Evolutionary conservation across 2,888 invertebrate genomes (phyloP), one percentile per base, ranked within the genome.

Genomic region (Diarsia rubi): DNA sequence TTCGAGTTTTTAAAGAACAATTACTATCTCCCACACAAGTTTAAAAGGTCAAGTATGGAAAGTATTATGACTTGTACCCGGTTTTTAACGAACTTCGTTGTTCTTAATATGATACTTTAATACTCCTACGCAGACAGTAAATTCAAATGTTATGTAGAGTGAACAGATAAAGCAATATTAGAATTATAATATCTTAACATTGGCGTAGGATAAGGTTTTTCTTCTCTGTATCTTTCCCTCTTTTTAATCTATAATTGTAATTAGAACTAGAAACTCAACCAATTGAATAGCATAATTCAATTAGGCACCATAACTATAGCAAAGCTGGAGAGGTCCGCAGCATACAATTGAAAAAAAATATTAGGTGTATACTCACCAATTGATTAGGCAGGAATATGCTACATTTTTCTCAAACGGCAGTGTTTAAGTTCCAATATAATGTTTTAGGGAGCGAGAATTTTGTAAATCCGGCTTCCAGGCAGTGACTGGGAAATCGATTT

Each of bases 21-120:
- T 64, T 70, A 66, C n/a, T 42, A 60, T 59, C 44, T 24, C 54
- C 65, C 42, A 62, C 65, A 44, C 59, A 65, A 76, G 16, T 57
- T 82, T 31, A 16, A 69, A 82, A 82, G 69, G 79, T 77, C 65
- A 64, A 81, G n/a, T 42, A 49, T 31, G 27, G 14, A 60, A 31
- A 69, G 16, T 59, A 47, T 31, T 24, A 44, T n/a, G 45, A 37
- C 24, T 24, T 45, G 21, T 44, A 19, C 24, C 37, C 21, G 42
- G 16, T 49, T 44, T 75, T 49, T 49, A 11, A 52, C 42, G 3
- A 57, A 31, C 4, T 66, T 74, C 5, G 4, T 62, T 52, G 5
- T 75, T 14, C 8, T 0, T 52, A 19, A 63, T 47, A 31, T 3
- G 31, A 63, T 59, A 21, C 9, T 31, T 49, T 21, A 59, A 67